Conservation (phyloP, 2,113 vertebrate genomes). For the Myiagra hebetior region DNA sequence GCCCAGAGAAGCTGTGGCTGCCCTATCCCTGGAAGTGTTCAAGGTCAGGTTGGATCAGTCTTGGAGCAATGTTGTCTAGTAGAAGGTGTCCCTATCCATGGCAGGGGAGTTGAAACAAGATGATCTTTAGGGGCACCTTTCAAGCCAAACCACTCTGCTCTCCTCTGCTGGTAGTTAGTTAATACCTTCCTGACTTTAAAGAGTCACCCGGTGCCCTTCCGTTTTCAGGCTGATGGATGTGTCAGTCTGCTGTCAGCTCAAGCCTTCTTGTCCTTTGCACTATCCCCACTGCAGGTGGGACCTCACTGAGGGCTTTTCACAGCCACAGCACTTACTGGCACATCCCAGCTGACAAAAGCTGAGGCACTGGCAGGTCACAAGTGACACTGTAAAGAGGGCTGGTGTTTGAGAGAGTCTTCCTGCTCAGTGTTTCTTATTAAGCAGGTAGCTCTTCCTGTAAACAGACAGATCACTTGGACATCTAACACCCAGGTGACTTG, state of each 20-base stretch:
- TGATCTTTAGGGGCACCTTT: not conserved
- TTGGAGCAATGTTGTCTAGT: not conserved
- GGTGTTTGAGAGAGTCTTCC: not conserved
- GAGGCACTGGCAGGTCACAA: not conserved
- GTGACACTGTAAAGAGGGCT: rapidly evolving
- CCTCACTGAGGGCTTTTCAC: not conserved
- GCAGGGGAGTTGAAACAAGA: not conserved
- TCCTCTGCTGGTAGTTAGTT: not conserved
- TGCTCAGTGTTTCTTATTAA: not conserved
- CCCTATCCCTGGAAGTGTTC: not conserved
- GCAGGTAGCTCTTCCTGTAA: not conserved
- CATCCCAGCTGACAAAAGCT: not conserved
- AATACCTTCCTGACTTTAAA: not conserved
- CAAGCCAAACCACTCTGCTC: not conserved
- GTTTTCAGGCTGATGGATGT: not conserved
- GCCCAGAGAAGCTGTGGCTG: not conserved
- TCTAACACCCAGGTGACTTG: not conserved
- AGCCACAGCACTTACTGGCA: not conserved
- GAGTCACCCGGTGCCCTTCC: not conserved
- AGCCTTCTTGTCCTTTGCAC: not conserved
- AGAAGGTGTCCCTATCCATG: not conserved
- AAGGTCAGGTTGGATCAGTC: not conserved
- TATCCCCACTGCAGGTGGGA: not conserved
- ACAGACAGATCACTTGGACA: not conserved
- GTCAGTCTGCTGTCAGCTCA: rapidly evolving